Evolutionary conservation across 2,888 invertebrate genomes (phyloP).

Genomic region (Conomelus anceps): DNA sequence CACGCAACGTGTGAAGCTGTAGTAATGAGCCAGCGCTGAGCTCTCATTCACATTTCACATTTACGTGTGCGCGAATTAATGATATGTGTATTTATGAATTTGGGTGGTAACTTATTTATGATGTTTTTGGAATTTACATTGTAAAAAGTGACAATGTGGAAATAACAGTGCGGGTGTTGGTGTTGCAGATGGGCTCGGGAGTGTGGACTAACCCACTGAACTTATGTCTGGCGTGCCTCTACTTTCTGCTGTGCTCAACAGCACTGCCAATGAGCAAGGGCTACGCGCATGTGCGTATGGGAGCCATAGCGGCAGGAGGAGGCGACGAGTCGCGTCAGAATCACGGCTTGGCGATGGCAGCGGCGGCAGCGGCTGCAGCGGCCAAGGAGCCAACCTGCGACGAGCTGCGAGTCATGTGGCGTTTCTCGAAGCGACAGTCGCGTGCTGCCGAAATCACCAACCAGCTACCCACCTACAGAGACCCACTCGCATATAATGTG

Average conservation of each 20-base stretch:
- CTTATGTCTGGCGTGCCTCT: constrained; percentile 27
- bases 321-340: constrained; percentile 1
- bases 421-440: constrained; percentile 81
- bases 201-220: constrained; percentile 15
- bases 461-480: constrained; percentile 74
- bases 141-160: too few relatives aligned
- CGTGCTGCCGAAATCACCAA: constrained; percentile 81
- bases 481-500: constrained; percentile 73
- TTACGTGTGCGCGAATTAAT: too few relatives aligned
- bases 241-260: constrained; percentile 37
- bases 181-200: background rate
- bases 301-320: background rate
- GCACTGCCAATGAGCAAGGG: constrained; percentile 17
- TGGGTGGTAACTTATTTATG: too few relatives aligned
- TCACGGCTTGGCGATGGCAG: constrained; percentile 1
- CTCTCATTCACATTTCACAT: too few relatives aligned
- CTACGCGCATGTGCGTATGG: too few relatives aligned
- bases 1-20: background rate
- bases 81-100: too few relatives aligned
- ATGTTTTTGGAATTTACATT: too few relatives aligned
- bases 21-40: too few relatives aligned
- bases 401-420: constrained; percentile 85
- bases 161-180: background rate
- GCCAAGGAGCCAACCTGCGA: constrained; percentile 75
- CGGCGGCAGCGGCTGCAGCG: constrained; percentile 35